Conservation (phyloP, 2,888 invertebrate genomes). For the Spicauda simplicius region DNA sequence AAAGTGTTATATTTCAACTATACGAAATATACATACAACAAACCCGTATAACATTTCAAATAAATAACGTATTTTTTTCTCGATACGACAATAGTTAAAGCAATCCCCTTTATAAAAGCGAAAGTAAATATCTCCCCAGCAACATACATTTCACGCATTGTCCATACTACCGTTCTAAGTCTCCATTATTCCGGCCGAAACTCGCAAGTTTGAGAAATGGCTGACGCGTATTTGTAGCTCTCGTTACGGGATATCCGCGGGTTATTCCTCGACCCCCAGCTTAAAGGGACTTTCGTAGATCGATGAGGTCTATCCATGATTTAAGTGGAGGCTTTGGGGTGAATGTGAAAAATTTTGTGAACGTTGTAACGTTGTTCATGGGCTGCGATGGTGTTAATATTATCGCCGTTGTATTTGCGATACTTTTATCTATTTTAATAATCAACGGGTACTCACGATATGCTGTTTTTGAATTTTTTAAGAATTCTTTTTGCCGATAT, state of each 20-base stretch:
- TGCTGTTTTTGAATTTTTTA: no score
- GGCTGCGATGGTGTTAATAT: not conserved
- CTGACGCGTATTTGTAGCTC: slow-evolving; percentile 57
- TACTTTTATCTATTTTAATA: no score
- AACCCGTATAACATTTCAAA: no score
- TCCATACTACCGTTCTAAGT: slow-evolving; percentile 44
- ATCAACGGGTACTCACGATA: no score
- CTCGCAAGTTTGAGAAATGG: slow-evolving; percentile 55
- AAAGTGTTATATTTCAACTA: no score
- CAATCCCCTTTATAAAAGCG: slow-evolving; percentile 24
- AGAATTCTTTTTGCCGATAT: no score
- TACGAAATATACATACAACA: no score
- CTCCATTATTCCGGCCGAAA: slow-evolving; percentile 55
- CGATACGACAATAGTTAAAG: slow-evolving; percentile 16
- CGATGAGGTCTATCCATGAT: slow-evolving; percentile 55
- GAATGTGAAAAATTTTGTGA: not conserved
- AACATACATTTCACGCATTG: slow-evolving; percentile 34
- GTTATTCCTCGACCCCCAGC: slow-evolving; percentile 64
- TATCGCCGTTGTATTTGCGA: no score
- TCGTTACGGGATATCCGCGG: slow-evolving; percentile 64
- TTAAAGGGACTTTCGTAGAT: slow-evolving; percentile 63
- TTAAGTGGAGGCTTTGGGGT: slow-evolving; percentile 5
- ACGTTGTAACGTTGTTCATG: not conserved
- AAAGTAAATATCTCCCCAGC: slow-evolving; percentile 21
- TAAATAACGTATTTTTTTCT: not conserved